These are phyloP conservation scores for Trogon melanurus DNA, from an alignment of 2,113 vertebrate genomes.

Conservation along the genomic window DNA sequence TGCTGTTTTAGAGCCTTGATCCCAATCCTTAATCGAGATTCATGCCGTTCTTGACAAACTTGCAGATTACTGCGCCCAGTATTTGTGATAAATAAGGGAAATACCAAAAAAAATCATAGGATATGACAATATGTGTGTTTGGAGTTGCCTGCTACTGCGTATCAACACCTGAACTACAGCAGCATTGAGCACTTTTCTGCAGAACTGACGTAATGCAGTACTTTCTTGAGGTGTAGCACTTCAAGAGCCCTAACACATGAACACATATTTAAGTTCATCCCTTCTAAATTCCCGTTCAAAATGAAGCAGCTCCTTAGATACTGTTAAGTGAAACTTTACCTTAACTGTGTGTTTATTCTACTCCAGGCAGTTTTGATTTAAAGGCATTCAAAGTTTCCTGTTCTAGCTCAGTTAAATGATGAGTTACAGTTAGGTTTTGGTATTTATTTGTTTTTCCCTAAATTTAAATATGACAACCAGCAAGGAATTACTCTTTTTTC, in stretches of 20 bases:
- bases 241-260: rapidly evolving
- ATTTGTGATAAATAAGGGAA: background rate
- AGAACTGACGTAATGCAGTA: background rate
- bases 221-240: background rate
- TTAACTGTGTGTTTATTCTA: background rate
- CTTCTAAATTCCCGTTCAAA: background rate
- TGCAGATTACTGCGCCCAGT: background rate
- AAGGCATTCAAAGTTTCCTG: background rate
- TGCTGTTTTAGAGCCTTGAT: background rate
- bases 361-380: background rate
- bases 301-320: background rate
- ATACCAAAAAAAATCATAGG: background rate
- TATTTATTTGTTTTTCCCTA: background rate
- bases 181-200: background rate
- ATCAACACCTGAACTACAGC: rapidly evolving
- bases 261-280: background rate
- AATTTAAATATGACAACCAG: background rate
- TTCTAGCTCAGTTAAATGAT: background rate
- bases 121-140: background rate
- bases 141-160: background rate
- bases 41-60: background rate
- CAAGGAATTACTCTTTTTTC: background rate
- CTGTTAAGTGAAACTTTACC: background rate
- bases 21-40: background rate
- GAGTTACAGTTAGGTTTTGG: background rate